phyloP scores from a whole-genome alignment of 2,888 invertebrate genomes.

The Caenorhabditis zanzibari region DNA sequence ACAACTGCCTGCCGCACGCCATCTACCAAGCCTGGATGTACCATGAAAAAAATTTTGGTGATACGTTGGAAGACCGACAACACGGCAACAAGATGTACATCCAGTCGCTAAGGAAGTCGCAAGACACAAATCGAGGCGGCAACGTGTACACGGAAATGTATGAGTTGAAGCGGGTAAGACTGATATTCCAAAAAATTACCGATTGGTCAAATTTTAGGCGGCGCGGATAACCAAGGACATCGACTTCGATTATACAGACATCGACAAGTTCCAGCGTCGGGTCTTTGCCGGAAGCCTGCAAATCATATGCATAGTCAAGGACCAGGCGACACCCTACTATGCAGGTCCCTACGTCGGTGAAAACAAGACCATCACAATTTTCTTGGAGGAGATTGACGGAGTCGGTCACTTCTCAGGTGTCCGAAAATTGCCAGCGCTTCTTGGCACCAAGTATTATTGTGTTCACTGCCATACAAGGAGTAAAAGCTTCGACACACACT shows the following conservation, averaged over 20 bases:
- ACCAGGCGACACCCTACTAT: conserved; percentile 1
- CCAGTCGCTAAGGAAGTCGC: background rate
- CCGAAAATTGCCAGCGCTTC: background rate
- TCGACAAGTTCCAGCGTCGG: background rate
- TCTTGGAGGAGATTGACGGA: background rate
- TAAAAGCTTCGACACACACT: background rate
- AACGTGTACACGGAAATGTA: background rate
- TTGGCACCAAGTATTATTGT: conserved; percentile 13
- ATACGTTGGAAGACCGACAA: background rate
- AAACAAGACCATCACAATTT: background rate
- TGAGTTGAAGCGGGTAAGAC: background rate
- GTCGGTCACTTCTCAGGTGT: conserved; percentile 1
- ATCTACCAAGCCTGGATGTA: conserved; percentile 1
- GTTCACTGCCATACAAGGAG: background rate
- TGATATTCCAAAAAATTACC: no score
- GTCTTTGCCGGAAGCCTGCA: background rate
- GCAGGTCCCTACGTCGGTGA: background rate
- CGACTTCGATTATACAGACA: background rate
- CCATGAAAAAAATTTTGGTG: background rate
- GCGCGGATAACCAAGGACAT: background rate
- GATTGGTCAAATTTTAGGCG: background rate
- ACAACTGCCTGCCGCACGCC: conserved; percentile 4
- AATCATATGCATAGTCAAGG: background rate
- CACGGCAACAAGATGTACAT: background rate
- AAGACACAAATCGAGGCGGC: background rate